Base-by-base conservation (phyloP, 92 coral and sea anemone genomes). In the Anthopleura xanthogrammica region DNA sequence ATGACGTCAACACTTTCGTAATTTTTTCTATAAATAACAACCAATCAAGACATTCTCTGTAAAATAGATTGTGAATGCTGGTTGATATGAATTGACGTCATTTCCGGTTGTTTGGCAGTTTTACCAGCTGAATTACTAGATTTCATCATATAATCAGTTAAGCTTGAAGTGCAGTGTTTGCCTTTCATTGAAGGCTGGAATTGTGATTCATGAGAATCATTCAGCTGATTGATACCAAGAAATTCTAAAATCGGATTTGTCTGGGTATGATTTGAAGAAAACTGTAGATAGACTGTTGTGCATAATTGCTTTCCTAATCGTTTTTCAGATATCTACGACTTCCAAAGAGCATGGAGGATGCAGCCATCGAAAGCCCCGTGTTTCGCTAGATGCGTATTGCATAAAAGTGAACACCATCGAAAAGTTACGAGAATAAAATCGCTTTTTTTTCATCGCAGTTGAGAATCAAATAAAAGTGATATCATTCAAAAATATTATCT, bases 261-360 rank as follows among this genome's bases (percentile, higher is more conserved):
- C 29, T 62, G 70, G 24, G 24, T 20, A 20, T 29, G 14, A 29
- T 20, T 62, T 62, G 70, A 20, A 7, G 29, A 5, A 62, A 7
- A 20, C 23, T 5, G 70, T 7, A n/a, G 68, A 4, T 20, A 68
- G 42, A 12, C 41, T 68, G 74, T 4, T 29, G 16, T 29, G 16
- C 1, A 13, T 4, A 36, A n/a, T 50, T 16, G 52, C 7, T 4
- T 20, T 71, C n/a, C 9, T 29, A 7, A 23, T 83, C 2, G 54
- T 42, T 48, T 58, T 43, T 50, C 41, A 85, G 88, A 64, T 89
- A 89, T 40, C 72, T 89, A 6, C 81, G 92, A 75, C 85, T 89
- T 41, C 92, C 92, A 20, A 75, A 52, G 77, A 80, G 90, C n/a
- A 50, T 79, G 55, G 86, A 85, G 77, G 83, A 89, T 77, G 79